Conservation (phyloP, 2,888 invertebrate species). For the Athalia circularis region DNA sequence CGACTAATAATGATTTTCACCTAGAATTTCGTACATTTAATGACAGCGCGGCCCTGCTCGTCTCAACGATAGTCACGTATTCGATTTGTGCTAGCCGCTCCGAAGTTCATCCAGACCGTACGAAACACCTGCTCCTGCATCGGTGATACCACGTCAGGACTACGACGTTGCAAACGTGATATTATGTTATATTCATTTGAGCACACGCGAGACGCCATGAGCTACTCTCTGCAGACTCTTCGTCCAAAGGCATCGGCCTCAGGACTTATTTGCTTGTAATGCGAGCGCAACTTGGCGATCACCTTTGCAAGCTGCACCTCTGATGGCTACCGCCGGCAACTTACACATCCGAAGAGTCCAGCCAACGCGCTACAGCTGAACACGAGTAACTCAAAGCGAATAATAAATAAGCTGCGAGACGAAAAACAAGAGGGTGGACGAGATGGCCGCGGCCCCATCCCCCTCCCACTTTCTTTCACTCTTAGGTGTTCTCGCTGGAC, state of each 20-base stretch:
- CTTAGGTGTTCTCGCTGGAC: neutral
- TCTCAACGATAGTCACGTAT: constrained; percentile 53
- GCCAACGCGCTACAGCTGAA: constrained; percentile 43
- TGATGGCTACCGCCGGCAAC: neutral
- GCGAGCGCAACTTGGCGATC: neutral
- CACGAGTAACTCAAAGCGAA: constrained; percentile 59
- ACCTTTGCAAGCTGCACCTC: constrained; percentile 2
- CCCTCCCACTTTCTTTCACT: neutral
- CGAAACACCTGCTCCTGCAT: constrained; percentile 55
- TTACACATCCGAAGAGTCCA: neutral
- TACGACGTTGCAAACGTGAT: constrained; percentile 43
- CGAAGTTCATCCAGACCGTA: neutral
- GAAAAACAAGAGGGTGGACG: constrained; percentile 43
- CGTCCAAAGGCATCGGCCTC: no score
- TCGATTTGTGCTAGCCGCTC: constrained; percentile 53
- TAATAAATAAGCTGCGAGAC: constrained; percentile 49
- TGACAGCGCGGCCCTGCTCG: constrained; percentile 35
- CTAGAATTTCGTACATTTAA: neutral
- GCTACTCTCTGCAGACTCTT: no score
- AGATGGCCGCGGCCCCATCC: constrained; percentile 44
- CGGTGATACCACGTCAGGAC: constrained; percentile 40
- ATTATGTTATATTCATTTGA: constrained; percentile 45
- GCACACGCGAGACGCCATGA: neutral
- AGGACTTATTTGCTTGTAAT: no score
- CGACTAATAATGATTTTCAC: no score